Percentiles rank a stretch among this genome's conserved stretches.
phyloP scores from a whole-genome alignment of 1,140 invertebrate species.

The Caenorhabditis remanei region DNA sequence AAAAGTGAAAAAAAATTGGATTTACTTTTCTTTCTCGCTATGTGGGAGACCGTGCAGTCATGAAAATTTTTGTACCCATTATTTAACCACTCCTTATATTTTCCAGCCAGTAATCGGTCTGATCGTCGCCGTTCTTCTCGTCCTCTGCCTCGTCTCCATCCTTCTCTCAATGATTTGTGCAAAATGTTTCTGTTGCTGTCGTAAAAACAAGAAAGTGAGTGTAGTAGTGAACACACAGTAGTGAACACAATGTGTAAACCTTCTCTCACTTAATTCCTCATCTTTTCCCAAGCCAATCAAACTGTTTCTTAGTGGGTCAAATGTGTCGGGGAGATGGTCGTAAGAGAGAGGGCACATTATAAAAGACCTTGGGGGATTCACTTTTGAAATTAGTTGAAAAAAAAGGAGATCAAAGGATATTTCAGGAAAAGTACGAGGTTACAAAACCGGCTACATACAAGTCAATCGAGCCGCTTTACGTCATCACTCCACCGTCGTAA shows the following conservation, averaged over 20 bases:
- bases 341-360: constrained; percentile 8
- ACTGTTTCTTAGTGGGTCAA: constrained; percentile 55
- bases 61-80: not conserved
- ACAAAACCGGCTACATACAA: constrained; percentile 66
- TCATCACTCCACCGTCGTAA: constrained; percentile 62
- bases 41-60: no score
- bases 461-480: constrained; percentile 67
- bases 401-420: not conserved
- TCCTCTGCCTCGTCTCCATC: constrained; percentile 61
- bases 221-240: no score
- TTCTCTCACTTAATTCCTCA: not conserved
- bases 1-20: no score
- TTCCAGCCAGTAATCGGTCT: constrained; percentile 67
- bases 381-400: not conserved
- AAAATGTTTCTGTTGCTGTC: constrained; percentile 66
- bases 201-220: constrained; percentile 43
- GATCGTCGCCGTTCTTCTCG: constrained; percentile 60
- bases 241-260: not conserved
- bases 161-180: constrained; percentile 63
- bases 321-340: constrained; percentile 5
- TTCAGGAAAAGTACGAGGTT: constrained; percentile 65
- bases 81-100: not conserved
- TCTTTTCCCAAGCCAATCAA: constrained; percentile 38
- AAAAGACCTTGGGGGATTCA: constrained; percentile 24
- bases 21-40: no score